phyloP scores from a whole-genome alignment of 92 coral and sea anemone species.

The Meandrina meandrites region DNA sequence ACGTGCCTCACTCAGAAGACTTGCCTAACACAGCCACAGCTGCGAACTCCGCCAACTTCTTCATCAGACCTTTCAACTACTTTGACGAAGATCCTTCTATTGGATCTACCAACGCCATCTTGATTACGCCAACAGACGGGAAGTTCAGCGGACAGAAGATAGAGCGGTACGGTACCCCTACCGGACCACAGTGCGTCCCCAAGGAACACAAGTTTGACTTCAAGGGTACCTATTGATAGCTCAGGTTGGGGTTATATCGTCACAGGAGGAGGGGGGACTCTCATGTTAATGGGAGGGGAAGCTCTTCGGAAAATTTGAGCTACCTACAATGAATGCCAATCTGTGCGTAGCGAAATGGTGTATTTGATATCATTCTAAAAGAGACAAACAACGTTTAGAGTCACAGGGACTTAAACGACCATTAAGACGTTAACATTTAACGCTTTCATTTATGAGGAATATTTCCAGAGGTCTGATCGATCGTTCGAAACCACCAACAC shows the following conservation, averaged over 20 bases:
- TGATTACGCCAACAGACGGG: constrained; percentile 59
- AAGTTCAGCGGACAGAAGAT: constrained; percentile 48
- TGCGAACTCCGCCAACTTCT: constrained; percentile 70
- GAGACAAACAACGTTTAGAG: too few relatives aligned
- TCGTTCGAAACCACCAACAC: too few relatives aligned
- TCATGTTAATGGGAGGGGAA: too few relatives aligned
- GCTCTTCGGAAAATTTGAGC: too few relatives aligned
- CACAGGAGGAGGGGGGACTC: too few relatives aligned
- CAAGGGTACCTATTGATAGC: constrained; percentile 42
- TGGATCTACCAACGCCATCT: constrained; percentile 79
- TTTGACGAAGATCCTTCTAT: constrained; percentile 82
- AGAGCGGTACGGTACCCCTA: constrained; percentile 79
- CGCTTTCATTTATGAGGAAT: too few relatives aligned
- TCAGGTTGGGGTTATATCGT: neutral
- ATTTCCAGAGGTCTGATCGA: too few relatives aligned
- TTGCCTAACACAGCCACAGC: constrained; percentile 75
- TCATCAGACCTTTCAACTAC: constrained; percentile 76
- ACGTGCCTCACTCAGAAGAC: constrained; percentile 83
- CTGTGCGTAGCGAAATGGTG: too few relatives aligned
- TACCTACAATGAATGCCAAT: too few relatives aligned
- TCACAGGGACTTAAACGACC: too few relatives aligned
- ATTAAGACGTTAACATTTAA: too few relatives aligned
- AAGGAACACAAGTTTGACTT: constrained; percentile 45
- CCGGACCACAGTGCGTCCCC: constrained; percentile 75
- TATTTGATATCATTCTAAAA: too few relatives aligned